Evolutionary conservation across 2,888 invertebrate genomes (phyloP).

Genomic region (Notodonta dromedarius): DNA sequence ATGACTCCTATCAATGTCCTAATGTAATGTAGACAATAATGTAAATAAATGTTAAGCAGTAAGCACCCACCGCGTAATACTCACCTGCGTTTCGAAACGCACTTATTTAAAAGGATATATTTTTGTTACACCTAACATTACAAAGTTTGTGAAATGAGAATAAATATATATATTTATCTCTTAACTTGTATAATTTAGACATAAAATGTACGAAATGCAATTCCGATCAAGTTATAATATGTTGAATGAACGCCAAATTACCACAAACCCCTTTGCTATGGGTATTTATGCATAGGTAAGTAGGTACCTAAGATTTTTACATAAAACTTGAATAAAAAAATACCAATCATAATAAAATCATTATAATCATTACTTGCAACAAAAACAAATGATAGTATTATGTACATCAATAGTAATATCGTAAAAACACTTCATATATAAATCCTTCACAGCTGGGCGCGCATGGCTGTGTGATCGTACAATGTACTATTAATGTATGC

Average conservation of each 20-base stretch:
- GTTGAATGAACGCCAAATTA: no score
- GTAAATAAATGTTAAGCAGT: slow-evolving; percentile 51
- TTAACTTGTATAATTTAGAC: not conserved
- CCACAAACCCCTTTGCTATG: no score
- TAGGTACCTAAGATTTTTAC: not conserved
- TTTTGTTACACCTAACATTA: slow-evolving; percentile 18
- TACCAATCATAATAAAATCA: slow-evolving; percentile 36
- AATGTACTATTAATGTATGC: not conserved
- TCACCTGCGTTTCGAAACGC: slow-evolving; percentile 49
- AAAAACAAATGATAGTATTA: slow-evolving; percentile 51
- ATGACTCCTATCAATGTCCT: no score
- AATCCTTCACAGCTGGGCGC: slow-evolving; percentile 27
- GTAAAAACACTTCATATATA: slow-evolving; percentile 34
- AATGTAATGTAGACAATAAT: slow-evolving; percentile 20
- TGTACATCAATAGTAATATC: slow-evolving; percentile 48
- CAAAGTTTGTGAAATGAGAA: slow-evolving; percentile 22
- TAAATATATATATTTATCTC: slow-evolving; percentile 28
- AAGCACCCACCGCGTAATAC: slow-evolving; percentile 70
- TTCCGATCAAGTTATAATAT: no score
- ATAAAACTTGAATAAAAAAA: slow-evolving; percentile 15
- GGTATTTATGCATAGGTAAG: no score
- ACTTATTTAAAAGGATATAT: slow-evolving; percentile 43
- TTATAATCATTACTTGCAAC: slow-evolving; percentile 47
- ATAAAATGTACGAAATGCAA: not conserved
- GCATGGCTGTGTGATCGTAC: slow-evolving; percentile 17